Evolutionary conservation across 2,888 invertebrate genomes (phyloP).

Genomic region (Sericinus montela): DNA sequence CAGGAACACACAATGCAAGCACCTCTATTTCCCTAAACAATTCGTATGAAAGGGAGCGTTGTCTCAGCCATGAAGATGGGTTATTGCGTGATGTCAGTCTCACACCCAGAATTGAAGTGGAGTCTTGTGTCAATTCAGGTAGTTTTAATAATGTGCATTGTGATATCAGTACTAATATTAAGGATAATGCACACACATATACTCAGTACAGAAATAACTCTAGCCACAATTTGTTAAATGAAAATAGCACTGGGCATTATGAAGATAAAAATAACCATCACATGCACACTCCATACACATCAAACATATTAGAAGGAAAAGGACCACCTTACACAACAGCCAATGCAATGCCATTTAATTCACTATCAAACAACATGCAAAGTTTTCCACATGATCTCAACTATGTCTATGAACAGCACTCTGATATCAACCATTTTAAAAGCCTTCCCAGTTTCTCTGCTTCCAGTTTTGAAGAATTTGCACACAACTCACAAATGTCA

Average conservation of each 20-base stretch:
- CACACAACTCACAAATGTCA: slow-evolving; percentile 71
- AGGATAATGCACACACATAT: slow-evolving; percentile 43
- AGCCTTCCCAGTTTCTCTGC: slow-evolving; percentile 70
- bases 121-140: slow-evolving; percentile 82
- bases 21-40: slow-evolving; percentile 51
- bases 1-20: slow-evolving; percentile 51
- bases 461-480: slow-evolving; percentile 74
- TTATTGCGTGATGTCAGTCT: slow-evolving; percentile 76
- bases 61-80: slow-evolving; percentile 56
- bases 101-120: slow-evolving; percentile 79
- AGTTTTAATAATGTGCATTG: slow-evolving; percentile 85
- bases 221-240: slow-evolving; percentile 60
- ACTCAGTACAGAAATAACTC: slow-evolving; percentile 57
- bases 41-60: slow-evolving; percentile 56
- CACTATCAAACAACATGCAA: slow-evolving; percentile 57
- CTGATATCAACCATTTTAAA: slow-evolving; percentile 55
- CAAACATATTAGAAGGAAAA: slow-evolving; percentile 65
- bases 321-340: slow-evolving; percentile 52
- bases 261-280: slow-evolving; percentile 63
- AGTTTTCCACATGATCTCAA: slow-evolving; percentile 70
- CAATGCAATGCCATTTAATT: slow-evolving; percentile 51
- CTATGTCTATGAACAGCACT: slow-evolving; percentile 56
- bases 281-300: slow-evolving; percentile 64
- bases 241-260: slow-evolving; percentile 54
- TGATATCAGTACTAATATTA: slow-evolving; percentile 62